Evolutionary conservation across 2,888 invertebrate genomes (phyloP), one percentile per base, ranked within the genome.

Genomic region (Anarsia innoxiella): DNA sequence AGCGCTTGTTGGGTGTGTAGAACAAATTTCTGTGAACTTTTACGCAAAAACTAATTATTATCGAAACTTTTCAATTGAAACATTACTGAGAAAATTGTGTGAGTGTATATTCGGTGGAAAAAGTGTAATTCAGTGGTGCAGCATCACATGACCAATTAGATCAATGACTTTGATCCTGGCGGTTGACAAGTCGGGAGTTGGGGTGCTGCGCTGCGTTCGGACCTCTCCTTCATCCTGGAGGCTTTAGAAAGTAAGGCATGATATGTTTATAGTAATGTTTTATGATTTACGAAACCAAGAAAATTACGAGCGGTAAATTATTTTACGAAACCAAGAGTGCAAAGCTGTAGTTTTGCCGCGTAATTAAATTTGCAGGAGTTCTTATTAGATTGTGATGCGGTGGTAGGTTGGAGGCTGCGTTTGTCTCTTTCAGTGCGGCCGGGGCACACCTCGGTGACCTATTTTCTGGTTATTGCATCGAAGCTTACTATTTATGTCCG

Each of bases 371-470:
- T 68, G 62, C 57, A 54, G 56, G 58, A 54, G 53, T 49, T 62
- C 58, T 59, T 61, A 60, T 62, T 68, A 60, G 57, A 68, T 63
- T 59, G 59, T 58, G 55, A 61, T 66, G 64, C 66, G 67, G 64
- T 51, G 60, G 30, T 11, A 66, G 72, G 56, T 65, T 70, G 72
- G 72, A 59, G 65, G 68, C 60, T 51, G 12, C 11, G 30, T 8
- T 9, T 16, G 60, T 62, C 60, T 60, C 68, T 75, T 71, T 72
- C 73, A 67, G 58, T 72, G 66, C 58, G 72, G 61, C 71, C 70
- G 75, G 75, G 82, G 78, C 83, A 76, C 82, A 82, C 83, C 83
- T 82, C 79, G 70, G 66, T 84, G 84, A 84, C 84, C 84, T 83
- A 84, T 83, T 77, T 84, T 79, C 84, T 78, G 77, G 71, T 67